Percentiles rank a stretch among this genome's conserved stretches.
phyloP scores from a whole-genome alignment of 2,797 vertebrate genomes.

The Myripristis jacobus region DNA sequence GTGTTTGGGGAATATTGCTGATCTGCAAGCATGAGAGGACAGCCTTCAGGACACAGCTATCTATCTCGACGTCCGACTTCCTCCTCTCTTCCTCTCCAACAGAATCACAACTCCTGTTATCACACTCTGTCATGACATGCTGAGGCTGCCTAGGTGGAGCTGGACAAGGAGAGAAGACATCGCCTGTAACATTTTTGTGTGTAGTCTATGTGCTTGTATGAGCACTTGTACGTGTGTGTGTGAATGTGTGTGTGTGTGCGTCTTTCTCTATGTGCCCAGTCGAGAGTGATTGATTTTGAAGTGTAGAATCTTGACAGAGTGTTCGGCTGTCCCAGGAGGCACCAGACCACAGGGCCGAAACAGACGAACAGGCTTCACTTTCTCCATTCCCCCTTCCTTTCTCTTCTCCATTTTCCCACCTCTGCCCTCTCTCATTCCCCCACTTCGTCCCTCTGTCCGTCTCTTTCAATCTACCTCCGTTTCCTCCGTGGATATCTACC shows the following conservation, averaged over 20 bases:
- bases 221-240: conserved; percentile 30
- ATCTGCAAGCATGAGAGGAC: neutral
- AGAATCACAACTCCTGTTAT: neutral
- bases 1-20: conserved; percentile 1
- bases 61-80: neutral
- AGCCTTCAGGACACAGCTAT: neutral
- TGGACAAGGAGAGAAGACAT: conserved; percentile 45
- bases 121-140: conserved; percentile 36
- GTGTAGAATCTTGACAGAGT: conserved; percentile 77
- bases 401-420: conserved; percentile 39
- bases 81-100: neutral
- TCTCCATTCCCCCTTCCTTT: conserved; percentile 44
- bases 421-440: conserved; percentile 54
- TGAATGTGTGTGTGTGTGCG: conserved; percentile 23
- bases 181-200: conserved; percentile 42
- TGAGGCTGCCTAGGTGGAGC: conserved; percentile 26
- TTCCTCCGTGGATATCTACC: conserved; percentile 58
- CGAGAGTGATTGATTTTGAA: conserved; percentile 81
- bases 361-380: conserved; percentile 57
- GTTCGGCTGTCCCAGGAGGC: conserved; percentile 77
- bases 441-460: conserved; percentile 28
- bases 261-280: conserved; percentile 63
- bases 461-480: conserved; percentile 63
- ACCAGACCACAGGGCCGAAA: conserved; percentile 72
- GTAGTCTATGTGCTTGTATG: too few species aligned